Evolutionary conservation across 2,888 invertebrate species (phyloP).

Genomic region (Leucophenga maculata): DNA sequence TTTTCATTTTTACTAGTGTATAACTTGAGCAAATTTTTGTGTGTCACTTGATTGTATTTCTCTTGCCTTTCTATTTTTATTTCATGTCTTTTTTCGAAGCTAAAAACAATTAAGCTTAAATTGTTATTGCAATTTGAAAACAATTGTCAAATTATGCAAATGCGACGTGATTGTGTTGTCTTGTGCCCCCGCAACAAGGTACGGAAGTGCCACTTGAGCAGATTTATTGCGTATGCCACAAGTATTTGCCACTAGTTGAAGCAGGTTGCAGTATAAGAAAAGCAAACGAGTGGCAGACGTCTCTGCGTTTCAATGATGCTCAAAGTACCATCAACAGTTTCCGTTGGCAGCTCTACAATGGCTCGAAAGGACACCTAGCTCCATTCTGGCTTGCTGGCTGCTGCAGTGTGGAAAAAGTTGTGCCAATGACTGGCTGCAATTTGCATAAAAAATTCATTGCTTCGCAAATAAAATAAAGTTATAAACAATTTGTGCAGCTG

Average conservation of each 20-base stretch:
- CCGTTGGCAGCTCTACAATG: background rate
- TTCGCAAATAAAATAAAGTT: slow-evolving; percentile 28
- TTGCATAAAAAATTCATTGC: slow-evolving; percentile 70
- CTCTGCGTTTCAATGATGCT: background rate
- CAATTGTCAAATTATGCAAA: slow-evolving; percentile 71
- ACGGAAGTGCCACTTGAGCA: slow-evolving; percentile 41
- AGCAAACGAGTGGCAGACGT: too few species aligned
- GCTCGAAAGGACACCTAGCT: background rate
- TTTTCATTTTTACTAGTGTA: background rate
- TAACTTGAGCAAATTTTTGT: background rate
- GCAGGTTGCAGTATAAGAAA: too few species aligned
- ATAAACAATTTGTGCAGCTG: slow-evolving; percentile 15
- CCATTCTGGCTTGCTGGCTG: background rate
- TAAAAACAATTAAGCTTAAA: slow-evolving; percentile 65
- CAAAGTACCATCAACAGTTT: slow-evolving; percentile 16
- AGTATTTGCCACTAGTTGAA: slow-evolving; percentile 22
- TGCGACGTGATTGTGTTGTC: slow-evolving; percentile 47
- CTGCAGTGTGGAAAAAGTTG: slow-evolving; percentile 14
- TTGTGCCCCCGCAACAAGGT: slow-evolving; percentile 51
- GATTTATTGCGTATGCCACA: slow-evolving; percentile 24
- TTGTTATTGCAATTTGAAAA: slow-evolving; percentile 68
- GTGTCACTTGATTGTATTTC: background rate
- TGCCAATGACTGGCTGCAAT: slow-evolving; percentile 48
- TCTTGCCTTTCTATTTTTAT: background rate
- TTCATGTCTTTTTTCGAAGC: background rate